phyloP scores from a whole-genome alignment of 2,888 invertebrate species.

The Psylliodes chrysocephalus region DNA sequence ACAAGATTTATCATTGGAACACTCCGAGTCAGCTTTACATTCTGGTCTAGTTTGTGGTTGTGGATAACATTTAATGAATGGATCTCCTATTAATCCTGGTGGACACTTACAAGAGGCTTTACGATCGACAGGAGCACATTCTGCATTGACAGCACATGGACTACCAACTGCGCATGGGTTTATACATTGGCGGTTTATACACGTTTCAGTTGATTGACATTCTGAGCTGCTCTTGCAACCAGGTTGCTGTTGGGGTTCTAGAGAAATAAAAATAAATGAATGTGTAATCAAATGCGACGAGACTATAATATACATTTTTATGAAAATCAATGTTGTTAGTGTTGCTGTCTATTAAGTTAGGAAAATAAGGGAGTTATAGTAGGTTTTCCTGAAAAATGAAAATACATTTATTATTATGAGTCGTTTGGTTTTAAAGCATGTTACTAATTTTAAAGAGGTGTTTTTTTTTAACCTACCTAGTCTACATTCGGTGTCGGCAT shows the following conservation, averaged over 20 bases:
- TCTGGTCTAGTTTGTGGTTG: conserved; percentile 70
- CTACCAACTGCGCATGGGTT: conserved; percentile 77
- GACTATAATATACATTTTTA: too few species aligned
- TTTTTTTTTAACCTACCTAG: conserved; percentile 75
- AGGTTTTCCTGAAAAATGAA: conserved; percentile 12
- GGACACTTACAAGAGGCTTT: conserved; percentile 82
- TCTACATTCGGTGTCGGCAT: conserved; percentile 85
- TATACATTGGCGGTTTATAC: conserved; percentile 78
- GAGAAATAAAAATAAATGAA: conserved; percentile 31
- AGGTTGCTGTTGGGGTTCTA: conserved; percentile 64
- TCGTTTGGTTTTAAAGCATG: too few species aligned
- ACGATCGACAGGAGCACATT: conserved; percentile 81
- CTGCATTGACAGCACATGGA: conserved; percentile 82
- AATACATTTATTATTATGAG: background rate
- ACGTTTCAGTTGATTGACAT: conserved; percentile 77
- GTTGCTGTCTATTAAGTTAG: conserved; percentile 49
- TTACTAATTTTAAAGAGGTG: too few species aligned
- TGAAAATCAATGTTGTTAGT: conserved; percentile 27
- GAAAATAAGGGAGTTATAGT: conserved; percentile 11
- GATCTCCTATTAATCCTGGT: conserved; percentile 79
- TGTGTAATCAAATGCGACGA: background rate
- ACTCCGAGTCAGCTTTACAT: conserved; percentile 80
- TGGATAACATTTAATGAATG: conserved; percentile 79
- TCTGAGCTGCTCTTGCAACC: conserved; percentile 79
- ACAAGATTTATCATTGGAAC: conserved; percentile 81